Evolutionary conservation across 2,113 vertebrate genomes (phyloP).

Genomic region (Camelus bactrianus): DNA sequence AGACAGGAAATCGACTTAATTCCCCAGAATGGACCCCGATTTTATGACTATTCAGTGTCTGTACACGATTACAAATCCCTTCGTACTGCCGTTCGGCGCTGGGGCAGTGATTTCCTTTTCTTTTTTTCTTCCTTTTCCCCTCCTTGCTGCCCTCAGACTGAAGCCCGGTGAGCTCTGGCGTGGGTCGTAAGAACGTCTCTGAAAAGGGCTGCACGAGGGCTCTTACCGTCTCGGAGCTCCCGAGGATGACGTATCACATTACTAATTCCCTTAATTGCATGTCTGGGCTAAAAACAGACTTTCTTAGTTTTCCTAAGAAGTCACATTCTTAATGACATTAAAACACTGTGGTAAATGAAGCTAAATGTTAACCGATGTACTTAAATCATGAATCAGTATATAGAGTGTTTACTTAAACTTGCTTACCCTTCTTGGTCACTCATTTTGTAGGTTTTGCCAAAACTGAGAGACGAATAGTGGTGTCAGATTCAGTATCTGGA

Average conservation of each 20-base stretch:
- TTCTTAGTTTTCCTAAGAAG: slow-evolving; percentile 88
- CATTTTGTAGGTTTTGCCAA: slow-evolving; percentile 78
- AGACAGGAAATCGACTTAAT: background rate
- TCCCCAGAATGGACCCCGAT: background rate
- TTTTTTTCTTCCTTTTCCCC: rapidly evolving
- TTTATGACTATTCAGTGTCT: background rate
- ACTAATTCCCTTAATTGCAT: slow-evolving; percentile 90
- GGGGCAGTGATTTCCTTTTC: background rate
- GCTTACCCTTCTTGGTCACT: slow-evolving; percentile 84
- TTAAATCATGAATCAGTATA: slow-evolving; percentile 80
- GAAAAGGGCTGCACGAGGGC: slow-evolving; percentile 79
- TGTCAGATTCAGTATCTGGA: slow-evolving; percentile 76
- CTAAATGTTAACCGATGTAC: slow-evolving; percentile 74
- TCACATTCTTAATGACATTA: slow-evolving; percentile 86
- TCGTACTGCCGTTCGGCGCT: background rate
- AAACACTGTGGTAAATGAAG: slow-evolving; percentile 83
- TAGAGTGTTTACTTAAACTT: slow-evolving; percentile 85
- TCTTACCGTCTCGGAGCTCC: slow-evolving; percentile 79
- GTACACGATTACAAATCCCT: background rate
- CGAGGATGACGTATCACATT: slow-evolving; percentile 84
- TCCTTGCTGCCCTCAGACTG: background rate
- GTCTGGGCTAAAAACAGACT: slow-evolving; percentile 89
- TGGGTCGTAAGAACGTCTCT: slow-evolving; percentile 72
- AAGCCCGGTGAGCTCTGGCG: background rate
- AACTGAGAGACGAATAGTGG: slow-evolving; percentile 52